These are phyloP conservation scores for Dreissena rostriformis DNA, from an alignment of 1,140 invertebrate species.

Conservation along the genomic window DNA sequence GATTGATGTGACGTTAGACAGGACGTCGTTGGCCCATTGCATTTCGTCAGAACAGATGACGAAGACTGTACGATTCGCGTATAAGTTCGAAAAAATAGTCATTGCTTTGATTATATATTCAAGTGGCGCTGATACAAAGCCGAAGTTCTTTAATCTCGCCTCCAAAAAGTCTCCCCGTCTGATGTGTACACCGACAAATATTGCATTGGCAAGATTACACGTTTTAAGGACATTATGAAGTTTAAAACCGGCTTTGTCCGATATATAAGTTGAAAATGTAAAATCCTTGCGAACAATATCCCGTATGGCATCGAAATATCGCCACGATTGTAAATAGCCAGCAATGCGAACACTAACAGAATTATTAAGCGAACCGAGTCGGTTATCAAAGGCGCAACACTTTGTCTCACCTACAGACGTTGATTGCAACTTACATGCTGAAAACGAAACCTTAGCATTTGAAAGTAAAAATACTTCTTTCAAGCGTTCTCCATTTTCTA, in stretches of 20 bases:
- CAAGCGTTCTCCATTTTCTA: constrained; percentile 24
- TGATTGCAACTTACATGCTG: neutral
- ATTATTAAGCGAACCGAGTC: neutral
- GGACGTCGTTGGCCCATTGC: constrained; percentile 23
- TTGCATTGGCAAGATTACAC: constrained; percentile 13
- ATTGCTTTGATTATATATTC: constrained; percentile 59
- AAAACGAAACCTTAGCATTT: constrained; percentile 2
- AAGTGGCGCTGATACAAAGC: constrained; percentile 50
- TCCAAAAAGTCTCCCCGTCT: constrained; percentile 69
- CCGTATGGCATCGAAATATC: constrained; percentile 64
- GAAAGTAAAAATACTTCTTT: constrained; percentile 42
- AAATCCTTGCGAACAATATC: constrained; percentile 60
- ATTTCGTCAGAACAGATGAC: constrained; percentile 63
- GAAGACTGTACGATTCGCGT: constrained; percentile 43
- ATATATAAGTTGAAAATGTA: constrained; percentile 58
- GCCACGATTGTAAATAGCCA: constrained; percentile 69
- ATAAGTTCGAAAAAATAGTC: constrained; percentile 41
- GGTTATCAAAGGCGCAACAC: neutral
- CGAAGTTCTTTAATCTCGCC: constrained; percentile 5
- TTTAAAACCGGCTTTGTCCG: constrained; percentile 32
- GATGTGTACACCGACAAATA: constrained; percentile 69
- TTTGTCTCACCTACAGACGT: constrained; percentile 30
- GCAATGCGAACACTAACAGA: constrained; percentile 9
- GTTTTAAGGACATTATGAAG: constrained; percentile 15
- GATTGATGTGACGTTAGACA: constrained; percentile 2